phyloP scores from a whole-genome alignment of 2,113 vertebrate genomes.

The Deroptyus accipitrinus region DNA sequence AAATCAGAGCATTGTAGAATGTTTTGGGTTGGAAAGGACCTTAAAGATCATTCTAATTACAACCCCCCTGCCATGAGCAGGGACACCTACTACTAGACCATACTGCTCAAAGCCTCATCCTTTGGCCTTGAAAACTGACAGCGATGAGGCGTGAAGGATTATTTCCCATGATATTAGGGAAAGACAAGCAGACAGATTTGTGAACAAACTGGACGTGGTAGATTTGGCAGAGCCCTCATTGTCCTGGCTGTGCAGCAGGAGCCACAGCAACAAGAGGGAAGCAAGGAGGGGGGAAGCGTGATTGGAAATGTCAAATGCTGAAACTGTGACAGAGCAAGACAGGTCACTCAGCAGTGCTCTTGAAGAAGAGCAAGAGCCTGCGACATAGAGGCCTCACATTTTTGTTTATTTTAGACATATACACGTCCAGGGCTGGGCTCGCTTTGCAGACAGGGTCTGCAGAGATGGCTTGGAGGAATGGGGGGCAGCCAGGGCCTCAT shows the following conservation, averaged over 20 bases:
- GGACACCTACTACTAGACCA: not conserved
- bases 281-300: not conserved
- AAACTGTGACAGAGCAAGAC: not conserved
- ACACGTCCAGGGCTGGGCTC: not conserved
- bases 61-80: not conserved
- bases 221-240: not conserved
- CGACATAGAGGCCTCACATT: not conserved
- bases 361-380: not conserved
- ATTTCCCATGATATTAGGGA: not conserved
- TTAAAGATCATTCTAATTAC: not conserved
- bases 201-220: not conserved
- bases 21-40: not conserved
- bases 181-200: not conserved
- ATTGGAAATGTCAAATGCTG: not conserved
- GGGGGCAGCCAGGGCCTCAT: not conserved
- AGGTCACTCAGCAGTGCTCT: not conserved
- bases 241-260: not conserved
- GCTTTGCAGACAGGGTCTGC: not conserved
- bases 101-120: not conserved
- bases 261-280: not conserved
- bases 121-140: not conserved
- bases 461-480: not conserved
- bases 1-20: not conserved
- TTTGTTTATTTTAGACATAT: not conserved
- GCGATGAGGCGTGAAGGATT: not conserved